Evolutionary conservation across 2,888 invertebrate species (phyloP), one percentile per base, ranked within the genome.

Genomic region (Selenia dentaria): DNA sequence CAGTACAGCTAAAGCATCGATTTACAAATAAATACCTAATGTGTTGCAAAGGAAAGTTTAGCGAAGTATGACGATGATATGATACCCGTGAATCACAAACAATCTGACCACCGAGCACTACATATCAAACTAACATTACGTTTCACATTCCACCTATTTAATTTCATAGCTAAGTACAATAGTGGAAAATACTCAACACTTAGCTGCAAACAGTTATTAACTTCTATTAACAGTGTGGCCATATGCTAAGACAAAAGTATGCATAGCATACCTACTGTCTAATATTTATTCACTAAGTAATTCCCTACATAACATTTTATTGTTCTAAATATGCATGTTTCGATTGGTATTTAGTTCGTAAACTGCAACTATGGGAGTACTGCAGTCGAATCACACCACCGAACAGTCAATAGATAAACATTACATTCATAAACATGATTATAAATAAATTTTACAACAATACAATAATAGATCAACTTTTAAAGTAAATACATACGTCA

Each of bases 371-470:
- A 69, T 59, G 53, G 64, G 59, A 66, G 57, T 62, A 59, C 62
- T 51, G 43, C 70, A 73, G 69, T 70, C 71, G 71, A 76, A 63
- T 73, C 83, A 85, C 85, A 83, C 74, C 72, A 81, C 74, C 74
- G 71, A 63, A 63, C 40, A 76, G 77, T 76, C 77, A 78, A 81
- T 74, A 6, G 9, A 14, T n/a, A 59, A 55, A 20, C 10, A 25
- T 25, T 31, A 38, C 22, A 45, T 22, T 20, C 26, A 26, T 26
- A 16, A 27, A 28, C 29, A 39, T 16, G 9, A 42, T 28, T 24
- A 18, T 24, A 34, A 37, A 42, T 20, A 10, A 43, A 27, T 26
- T 28, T 44, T 24, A 40, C n/a, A 35, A n/a, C n/a, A n/a, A 29
- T 33, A 20, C 20, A 41, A 40, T 27, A 35, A 2, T 54, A 38